phyloP scores from a whole-genome alignment of 2,888 invertebrate genomes.

The Drosophila maculinotata region DNA sequence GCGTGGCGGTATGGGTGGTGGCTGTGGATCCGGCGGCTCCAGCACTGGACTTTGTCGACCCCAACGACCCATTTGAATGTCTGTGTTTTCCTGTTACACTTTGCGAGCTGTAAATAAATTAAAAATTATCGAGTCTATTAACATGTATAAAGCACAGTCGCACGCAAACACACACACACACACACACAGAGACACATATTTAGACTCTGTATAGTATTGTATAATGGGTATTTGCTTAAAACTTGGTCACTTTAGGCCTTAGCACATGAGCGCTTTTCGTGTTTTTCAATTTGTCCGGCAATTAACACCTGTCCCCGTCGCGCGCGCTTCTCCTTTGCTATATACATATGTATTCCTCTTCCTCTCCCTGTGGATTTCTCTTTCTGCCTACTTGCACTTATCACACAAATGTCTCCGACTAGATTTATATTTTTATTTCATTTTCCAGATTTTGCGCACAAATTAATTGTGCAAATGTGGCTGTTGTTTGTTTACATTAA shows the following conservation, averaged over 20 bases:
- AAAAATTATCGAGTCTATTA: conserved; percentile 66
- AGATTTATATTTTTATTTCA: conserved; percentile 29
- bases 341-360: background rate
- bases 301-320: conserved; percentile 67
- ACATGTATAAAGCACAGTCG: conserved; percentile 32
- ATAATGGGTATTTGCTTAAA: conserved; percentile 65
- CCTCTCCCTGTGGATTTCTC: conserved; percentile 27
- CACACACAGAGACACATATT: conserved; percentile 1
- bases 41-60: conserved; percentile 83
- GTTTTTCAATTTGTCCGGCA: conserved; percentile 74
- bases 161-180: conserved; percentile 6
- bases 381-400: conserved; percentile 39
- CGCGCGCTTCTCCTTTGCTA: background rate
- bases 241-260: conserved; percentile 48
- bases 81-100: conserved; percentile 37
- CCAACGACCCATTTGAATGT: conserved; percentile 83
- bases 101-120: conserved; percentile 62
- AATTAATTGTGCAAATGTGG: conserved; percentile 68
- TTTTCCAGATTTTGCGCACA: conserved; percentile 41
- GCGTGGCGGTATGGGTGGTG: conserved; percentile 82
- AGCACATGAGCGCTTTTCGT: conserved; percentile 70
- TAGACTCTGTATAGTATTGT: too few relatives aligned
- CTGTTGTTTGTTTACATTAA: conserved; percentile 47
- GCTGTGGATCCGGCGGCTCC: conserved; percentile 83
- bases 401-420: conserved; percentile 44